phyloP scores from a whole-genome alignment of 2,113 vertebrate species.

The Platichthys stellatus region DNA sequence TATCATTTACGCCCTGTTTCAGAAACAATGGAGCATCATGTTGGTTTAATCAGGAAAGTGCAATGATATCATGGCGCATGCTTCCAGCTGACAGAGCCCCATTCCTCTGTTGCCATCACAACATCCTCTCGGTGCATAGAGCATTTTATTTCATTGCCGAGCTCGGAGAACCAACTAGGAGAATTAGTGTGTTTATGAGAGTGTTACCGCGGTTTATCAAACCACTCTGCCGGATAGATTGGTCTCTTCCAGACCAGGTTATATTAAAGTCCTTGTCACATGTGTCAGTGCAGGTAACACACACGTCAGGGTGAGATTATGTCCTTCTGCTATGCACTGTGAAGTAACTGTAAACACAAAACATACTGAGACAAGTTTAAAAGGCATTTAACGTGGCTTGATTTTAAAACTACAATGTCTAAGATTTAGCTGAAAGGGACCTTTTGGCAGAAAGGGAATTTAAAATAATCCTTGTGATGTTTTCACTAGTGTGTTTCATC shows the following conservation, averaged over 20 bases:
- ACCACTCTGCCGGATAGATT: background rate
- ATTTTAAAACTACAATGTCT: too few species aligned
- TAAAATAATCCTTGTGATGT: too few species aligned
- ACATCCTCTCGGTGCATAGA: constrained; percentile 52
- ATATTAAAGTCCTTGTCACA: constrained; percentile 63
- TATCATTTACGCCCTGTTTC: background rate
- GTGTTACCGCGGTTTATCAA: constrained; percentile 24
- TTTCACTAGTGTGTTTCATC: too few species aligned
- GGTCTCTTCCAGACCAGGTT: constrained; percentile 48
- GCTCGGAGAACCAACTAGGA: constrained; percentile 21
- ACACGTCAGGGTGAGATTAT: constrained; percentile 56
- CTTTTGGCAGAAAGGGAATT: too few species aligned
- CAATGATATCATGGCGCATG: background rate
- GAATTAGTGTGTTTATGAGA: constrained; percentile 24
- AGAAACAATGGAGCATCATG: background rate
- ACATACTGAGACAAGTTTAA: background rate
- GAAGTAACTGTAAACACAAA: constrained; percentile 45
- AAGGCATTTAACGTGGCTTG: too few species aligned
- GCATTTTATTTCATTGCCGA: constrained; percentile 43
- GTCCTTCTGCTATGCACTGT: constrained; percentile 12
- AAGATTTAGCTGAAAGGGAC: too few species aligned
- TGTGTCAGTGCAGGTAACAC: constrained; percentile 50
- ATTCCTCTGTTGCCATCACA: constrained; percentile 48
- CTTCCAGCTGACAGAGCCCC: constrained; percentile 35
- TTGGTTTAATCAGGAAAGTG: background rate